Conservation (phyloP, 2,113 vertebrate species). For the Plectropomus leopardus region DNA sequence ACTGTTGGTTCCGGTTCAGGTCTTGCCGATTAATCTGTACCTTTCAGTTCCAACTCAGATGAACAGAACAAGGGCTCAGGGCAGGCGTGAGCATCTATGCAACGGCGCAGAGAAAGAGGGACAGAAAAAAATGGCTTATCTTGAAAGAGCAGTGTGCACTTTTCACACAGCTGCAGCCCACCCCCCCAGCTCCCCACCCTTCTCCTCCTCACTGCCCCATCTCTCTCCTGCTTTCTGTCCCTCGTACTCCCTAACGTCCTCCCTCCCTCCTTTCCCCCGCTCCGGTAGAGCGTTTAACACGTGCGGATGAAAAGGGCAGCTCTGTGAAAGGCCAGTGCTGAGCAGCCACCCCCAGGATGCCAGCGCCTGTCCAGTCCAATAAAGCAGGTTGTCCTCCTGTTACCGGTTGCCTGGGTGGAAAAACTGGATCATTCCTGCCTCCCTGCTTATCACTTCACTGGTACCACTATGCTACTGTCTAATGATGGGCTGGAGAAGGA, state of each 20-base stretch:
- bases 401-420: slow-evolving; percentile 63
- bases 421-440: slow-evolving; percentile 67
- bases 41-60: slow-evolving; percentile 74
- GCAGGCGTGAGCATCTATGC: slow-evolving; percentile 74
- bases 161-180: slow-evolving; percentile 83
- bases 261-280: slow-evolving; percentile 64
- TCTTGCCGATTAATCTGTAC: slow-evolving; percentile 69
- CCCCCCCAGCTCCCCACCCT: slow-evolving; percentile 56
- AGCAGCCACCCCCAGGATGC: slow-evolving; percentile 81
- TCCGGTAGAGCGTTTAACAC: slow-evolving; percentile 82
- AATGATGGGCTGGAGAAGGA: slow-evolving; percentile 18
- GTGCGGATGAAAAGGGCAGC: slow-evolving; percentile 85
- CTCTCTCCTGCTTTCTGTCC: slow-evolving; percentile 63
- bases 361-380: slow-evolving; percentile 90
- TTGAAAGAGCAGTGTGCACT: slow-evolving; percentile 84
- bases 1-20: slow-evolving; percentile 75
- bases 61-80: slow-evolving; percentile 74
- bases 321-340: slow-evolving; percentile 83
- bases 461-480: slow-evolving; percentile 38
- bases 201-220: slow-evolving; percentile 52
- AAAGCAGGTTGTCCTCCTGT: slow-evolving; percentile 84
- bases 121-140: slow-evolving; percentile 80
- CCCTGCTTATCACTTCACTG: slow-evolving; percentile 43
- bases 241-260: slow-evolving; percentile 42
- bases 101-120: slow-evolving; percentile 56